Base-by-base conservation (phyloP, 2,113 vertebrate species). In the Girardinichthys multiradiatus region DNA sequence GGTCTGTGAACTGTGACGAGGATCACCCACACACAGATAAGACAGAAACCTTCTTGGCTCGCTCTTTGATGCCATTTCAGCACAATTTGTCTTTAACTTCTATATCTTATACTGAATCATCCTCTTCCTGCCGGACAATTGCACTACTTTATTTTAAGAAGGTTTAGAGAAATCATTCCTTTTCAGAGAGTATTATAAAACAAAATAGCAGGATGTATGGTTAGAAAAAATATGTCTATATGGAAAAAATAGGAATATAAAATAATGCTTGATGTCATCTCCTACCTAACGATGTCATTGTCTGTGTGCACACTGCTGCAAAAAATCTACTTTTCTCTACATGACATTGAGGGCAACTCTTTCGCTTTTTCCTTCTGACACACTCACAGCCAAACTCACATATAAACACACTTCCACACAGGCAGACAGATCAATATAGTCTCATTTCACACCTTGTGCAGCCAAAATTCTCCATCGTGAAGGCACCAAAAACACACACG, bases 401-500 rank as follows among this genome's bases (percentile, higher is more conserved):
- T 2, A 31, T 27, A 84, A 71, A 68, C 64, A 74, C 70, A 66
- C 72, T 75, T 72, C 24, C 74, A 73, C 76, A 48, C 61, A 37
- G 45, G 45, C 80, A 85, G 75, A 83, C 77, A 10, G 83, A 90
- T 92, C 91, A 79, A 92, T 92, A 87, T 15, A 45, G 68, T 80
- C 86, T 91, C 86, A 88, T 91, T 91, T 90, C 86, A 92, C 87
- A 89, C 87, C 81, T 82, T 70, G 86, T 82, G 85, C 76, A 84
- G 74, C 80, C 85, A 54, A 83, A 79, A 70, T 90, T 89, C 66
- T 83, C 68, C 60, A 64, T 66, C 74, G 72, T 66, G 77, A 59
- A 64, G 74, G 81, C 68, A 73, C 64, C 67, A 72, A 79, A 9
- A 81, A 82, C 72, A 78, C 61, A 77, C 63, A 65, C 64, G 63